These are phyloP conservation scores for Drosophila neocordata DNA, from an alignment of 1,140 invertebrate genomes.

Conservation along the genomic window DNA sequence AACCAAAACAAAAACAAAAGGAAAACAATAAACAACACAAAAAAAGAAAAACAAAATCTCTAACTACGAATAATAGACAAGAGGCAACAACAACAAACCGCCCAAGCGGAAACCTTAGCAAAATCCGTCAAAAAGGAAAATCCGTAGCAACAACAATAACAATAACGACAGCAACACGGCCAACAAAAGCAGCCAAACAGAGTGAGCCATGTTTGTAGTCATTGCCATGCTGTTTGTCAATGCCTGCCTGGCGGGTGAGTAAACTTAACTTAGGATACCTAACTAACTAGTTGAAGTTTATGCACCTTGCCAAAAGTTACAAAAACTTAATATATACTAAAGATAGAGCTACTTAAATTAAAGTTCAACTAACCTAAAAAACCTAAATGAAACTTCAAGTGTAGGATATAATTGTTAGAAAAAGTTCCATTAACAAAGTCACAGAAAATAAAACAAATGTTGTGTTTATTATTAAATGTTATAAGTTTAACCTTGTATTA, in stretches of 20 bases:
- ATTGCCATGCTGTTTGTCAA: slow-evolving; percentile 77
- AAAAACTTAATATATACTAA: not conserved
- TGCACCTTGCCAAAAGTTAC: not conserved
- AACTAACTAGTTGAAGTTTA: not conserved
- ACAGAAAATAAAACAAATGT: too few relatives aligned
- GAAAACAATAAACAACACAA: slow-evolving; percentile 44
- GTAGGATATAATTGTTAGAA: too few relatives aligned
- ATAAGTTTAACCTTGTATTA: too few relatives aligned
- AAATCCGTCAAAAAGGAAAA: slow-evolving; percentile 43
- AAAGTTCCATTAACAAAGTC: too few relatives aligned
- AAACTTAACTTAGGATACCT: slow-evolving; percentile 9
- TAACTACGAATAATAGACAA: slow-evolving; percentile 18
- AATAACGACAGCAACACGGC: slow-evolving; percentile 11
- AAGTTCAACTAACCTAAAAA: not conserved
- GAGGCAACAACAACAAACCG: slow-evolving; percentile 25
- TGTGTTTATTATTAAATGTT: too few relatives aligned
- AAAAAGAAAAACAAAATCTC: slow-evolving; percentile 32
- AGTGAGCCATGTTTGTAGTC: slow-evolving; percentile 72
- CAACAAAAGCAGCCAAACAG: slow-evolving; percentile 52
- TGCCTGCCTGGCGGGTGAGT: slow-evolving; percentile 81
- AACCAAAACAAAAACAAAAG: not conserved
- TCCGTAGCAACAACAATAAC: slow-evolving; percentile 33
- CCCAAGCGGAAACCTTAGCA: slow-evolving; percentile 52
- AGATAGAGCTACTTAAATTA: not conserved
- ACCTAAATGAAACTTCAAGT: too few relatives aligned